These are phyloP conservation scores for Gymnoscopelus braueri DNA, from an alignment of 2,797 vertebrate genomes.

Conservation along the genomic window DNA sequence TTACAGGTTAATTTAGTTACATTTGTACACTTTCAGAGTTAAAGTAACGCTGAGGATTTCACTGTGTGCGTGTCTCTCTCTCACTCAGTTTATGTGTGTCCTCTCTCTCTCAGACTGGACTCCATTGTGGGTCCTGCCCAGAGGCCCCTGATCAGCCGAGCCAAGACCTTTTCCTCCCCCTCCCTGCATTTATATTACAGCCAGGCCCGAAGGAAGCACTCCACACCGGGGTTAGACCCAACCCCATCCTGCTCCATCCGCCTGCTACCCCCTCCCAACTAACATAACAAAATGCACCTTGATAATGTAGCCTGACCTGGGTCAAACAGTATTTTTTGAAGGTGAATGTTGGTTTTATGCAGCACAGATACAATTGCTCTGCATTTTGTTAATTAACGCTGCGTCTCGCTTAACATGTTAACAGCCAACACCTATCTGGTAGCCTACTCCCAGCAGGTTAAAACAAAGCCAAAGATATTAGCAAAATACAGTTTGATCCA, in stretches of 20 bases:
- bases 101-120: slow-evolving; percentile 75
- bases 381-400: no score
- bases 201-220: slow-evolving; percentile 71
- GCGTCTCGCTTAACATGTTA: no score
- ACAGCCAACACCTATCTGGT: no score
- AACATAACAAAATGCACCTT: slow-evolving; percentile 27
- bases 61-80: slow-evolving; percentile 13
- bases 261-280: slow-evolving; percentile 14
- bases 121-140: slow-evolving; percentile 76
- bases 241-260: slow-evolving; percentile 28
- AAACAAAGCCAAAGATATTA: no score
- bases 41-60: no score
- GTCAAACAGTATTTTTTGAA: slow-evolving; percentile 23
- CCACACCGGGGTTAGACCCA: slow-evolving; percentile 68
- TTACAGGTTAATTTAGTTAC: not conserved
- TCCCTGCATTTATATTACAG: slow-evolving; percentile 79
- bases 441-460: no score
- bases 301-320: slow-evolving; percentile 22
- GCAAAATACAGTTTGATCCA: slow-evolving; percentile 25
- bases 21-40: not conserved
- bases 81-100: slow-evolving; percentile 46
- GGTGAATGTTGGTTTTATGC: no score
- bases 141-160: slow-evolving; percentile 63
- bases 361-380: no score
- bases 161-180: slow-evolving; percentile 77